Percentiles rank a stretch among this genome's conserved stretches.
phyloP scores from a whole-genome alignment of 2,797 vertebrate species.

The Tauraco hartlaubi region DNA sequence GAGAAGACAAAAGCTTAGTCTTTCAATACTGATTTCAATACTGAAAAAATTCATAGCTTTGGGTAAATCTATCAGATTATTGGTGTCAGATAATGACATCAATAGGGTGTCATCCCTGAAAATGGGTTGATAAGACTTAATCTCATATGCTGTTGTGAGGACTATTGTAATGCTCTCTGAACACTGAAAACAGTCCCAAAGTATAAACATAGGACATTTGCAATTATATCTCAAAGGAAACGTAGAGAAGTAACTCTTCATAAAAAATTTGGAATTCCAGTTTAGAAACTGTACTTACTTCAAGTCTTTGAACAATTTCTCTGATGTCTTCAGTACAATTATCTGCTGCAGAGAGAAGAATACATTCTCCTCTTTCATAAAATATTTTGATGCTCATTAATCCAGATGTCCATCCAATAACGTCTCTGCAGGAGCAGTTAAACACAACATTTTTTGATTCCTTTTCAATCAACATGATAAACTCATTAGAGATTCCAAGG shows the following conservation, averaged over 20 bases:
- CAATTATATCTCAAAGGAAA: not conserved
- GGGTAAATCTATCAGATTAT: not conserved
- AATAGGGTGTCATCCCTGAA: not conserved
- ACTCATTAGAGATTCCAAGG: constrained; percentile 96
- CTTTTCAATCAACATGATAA: constrained; percentile 94
- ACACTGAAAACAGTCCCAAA: not conserved
- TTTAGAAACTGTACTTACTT: constrained; percentile 83
- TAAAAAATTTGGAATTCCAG: not conserved
- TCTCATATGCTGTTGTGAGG: not conserved
- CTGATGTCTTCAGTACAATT: constrained; percentile 91
- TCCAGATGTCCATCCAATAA: constrained; percentile 97
- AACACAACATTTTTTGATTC: constrained; percentile 96
- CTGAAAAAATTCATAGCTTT: not conserved
- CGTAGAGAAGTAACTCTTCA: not conserved
- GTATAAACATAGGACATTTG: not conserved
- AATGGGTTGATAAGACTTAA: not conserved
- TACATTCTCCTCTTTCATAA: constrained; percentile 95
- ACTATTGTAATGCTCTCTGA: not conserved
- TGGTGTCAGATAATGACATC: not conserved
- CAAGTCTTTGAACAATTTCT: constrained; percentile 93
- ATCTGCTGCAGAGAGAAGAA: constrained; percentile 92
- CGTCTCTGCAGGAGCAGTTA: constrained; percentile 97
- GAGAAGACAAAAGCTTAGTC: not conserved
- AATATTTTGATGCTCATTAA: constrained; percentile 95
- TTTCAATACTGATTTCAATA: not conserved